A percentile compares a stretch with the other conserved stretches of the same genome.
Conservation (phyloP, 2,888 invertebrate species). For the Ischnura elegans region DNA sequence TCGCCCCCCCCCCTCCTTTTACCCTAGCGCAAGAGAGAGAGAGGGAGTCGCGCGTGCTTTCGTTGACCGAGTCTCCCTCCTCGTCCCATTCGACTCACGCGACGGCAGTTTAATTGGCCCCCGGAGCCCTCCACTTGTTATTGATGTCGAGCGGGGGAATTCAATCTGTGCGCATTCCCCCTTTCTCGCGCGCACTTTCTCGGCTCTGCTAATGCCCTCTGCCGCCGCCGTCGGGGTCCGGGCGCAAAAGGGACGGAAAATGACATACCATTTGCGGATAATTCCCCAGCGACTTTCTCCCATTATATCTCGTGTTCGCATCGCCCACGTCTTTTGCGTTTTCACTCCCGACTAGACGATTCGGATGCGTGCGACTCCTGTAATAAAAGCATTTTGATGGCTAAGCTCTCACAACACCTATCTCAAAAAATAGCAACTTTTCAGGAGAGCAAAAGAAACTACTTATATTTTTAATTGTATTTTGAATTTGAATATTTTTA, state of each 20-base stretch:
- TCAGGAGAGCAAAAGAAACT: too few relatives aligned
- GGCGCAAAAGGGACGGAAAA: conserved; percentile 3
- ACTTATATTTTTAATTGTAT: too few relatives aligned
- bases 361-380: too few relatives aligned
- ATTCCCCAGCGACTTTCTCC: background rate
- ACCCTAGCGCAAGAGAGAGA: background rate
- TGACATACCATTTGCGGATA: conserved; percentile 26
- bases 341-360: too few relatives aligned
- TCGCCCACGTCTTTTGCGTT: background rate
- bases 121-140: conserved; percentile 3
- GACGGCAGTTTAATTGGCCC: conserved; percentile 4
- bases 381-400: too few relatives aligned
- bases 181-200: background rate
- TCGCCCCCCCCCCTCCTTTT: too few relatives aligned
- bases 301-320: conserved; percentile 13
- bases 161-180: background rate
- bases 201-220: background rate
- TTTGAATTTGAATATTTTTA: too few relatives aligned
- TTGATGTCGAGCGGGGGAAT: conserved; percentile 1
- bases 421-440: too few relatives aligned
- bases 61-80: background rate
- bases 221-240: background rate
- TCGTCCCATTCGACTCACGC: background rate
- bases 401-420: too few relatives aligned
- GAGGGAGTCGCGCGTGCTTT: conserved; percentile 6